These are phyloP conservation scores for Odobenus rosmarus DNA, from an alignment of 2,113 vertebrate genomes.

Conservation along the genomic window DNA sequence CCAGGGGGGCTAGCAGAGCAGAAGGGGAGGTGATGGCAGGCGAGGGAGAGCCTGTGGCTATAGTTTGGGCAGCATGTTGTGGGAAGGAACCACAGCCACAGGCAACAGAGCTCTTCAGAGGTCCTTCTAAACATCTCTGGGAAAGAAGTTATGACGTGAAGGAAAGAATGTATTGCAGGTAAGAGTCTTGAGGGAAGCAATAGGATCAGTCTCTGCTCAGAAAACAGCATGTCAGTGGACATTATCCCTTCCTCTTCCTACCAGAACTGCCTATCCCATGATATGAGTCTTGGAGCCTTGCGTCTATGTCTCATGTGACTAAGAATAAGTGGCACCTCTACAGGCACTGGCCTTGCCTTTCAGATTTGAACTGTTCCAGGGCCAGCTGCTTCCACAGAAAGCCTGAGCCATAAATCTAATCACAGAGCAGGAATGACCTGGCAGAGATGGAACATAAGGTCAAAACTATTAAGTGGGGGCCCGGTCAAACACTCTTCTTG, in stretches of 20 bases:
- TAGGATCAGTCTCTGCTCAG: background rate
- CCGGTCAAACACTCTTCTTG: background rate
- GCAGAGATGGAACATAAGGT: background rate
- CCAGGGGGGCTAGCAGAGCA: background rate
- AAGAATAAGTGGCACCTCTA: background rate
- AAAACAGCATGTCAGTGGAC: background rate
- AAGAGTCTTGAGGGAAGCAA: background rate
- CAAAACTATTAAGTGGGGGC: rapidly evolving
- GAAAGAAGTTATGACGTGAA: background rate
- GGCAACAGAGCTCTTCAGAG: background rate
- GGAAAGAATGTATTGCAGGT: background rate
- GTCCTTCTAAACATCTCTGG: background rate
- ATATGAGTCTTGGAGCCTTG: background rate
- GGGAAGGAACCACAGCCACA: background rate
- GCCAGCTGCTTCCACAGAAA: background rate
- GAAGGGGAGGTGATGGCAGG: background rate
- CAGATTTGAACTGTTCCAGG: background rate
- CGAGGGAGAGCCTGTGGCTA: background rate
- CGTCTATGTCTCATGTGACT: background rate
- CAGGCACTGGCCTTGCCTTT: background rate
- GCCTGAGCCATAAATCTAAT: background rate
- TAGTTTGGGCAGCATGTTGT: rapidly evolving
- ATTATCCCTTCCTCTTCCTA: background rate
- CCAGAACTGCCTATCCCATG: background rate
- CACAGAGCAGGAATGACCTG: background rate